phyloP scores from a whole-genome alignment of 1,140 invertebrate species.

The Drosophila tani region DNA sequence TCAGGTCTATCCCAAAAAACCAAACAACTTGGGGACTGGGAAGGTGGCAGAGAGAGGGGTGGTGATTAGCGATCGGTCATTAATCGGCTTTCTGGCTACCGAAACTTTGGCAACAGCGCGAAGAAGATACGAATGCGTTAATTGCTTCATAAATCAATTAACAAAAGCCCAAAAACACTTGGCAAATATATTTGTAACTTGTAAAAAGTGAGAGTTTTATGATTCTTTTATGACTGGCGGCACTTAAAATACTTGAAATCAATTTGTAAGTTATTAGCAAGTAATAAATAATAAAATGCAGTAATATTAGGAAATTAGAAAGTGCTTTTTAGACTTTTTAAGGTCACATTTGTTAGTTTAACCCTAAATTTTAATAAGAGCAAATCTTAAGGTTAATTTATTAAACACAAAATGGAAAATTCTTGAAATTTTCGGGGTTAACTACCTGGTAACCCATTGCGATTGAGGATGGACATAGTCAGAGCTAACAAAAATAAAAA shows the following conservation, averaged over 20 bases:
- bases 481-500: conserved; percentile 5
- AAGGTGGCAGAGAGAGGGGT: background rate
- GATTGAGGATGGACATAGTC: conserved; percentile 42
- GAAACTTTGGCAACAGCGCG: conserved; percentile 52
- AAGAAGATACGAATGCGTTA: conserved; percentile 32
- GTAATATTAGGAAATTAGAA: background rate
- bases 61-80: conserved; percentile 61
- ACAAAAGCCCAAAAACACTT: conserved; percentile 20
- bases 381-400: too few relatives aligned
- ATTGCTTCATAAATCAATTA: conserved; percentile 40
- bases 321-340: background rate
- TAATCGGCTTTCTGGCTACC: conserved; percentile 52
- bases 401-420: too few relatives aligned
- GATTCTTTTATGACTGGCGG: background rate
- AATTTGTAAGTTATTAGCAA: background rate
- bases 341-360: background rate
- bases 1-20: conserved; percentile 33
- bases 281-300: too few relatives aligned
- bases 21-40: background rate
- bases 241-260: too few relatives aligned
- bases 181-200: conserved; percentile 1
- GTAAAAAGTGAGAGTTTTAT: conserved; percentile 31
- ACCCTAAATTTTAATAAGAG: too few relatives aligned
- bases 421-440: conserved; percentile 25
- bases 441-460: conserved; percentile 23